Conservation (phyloP, 30 jellyfish, hydroid and myxozoan genomes). For the Turritopsis dohrnii region DNA sequence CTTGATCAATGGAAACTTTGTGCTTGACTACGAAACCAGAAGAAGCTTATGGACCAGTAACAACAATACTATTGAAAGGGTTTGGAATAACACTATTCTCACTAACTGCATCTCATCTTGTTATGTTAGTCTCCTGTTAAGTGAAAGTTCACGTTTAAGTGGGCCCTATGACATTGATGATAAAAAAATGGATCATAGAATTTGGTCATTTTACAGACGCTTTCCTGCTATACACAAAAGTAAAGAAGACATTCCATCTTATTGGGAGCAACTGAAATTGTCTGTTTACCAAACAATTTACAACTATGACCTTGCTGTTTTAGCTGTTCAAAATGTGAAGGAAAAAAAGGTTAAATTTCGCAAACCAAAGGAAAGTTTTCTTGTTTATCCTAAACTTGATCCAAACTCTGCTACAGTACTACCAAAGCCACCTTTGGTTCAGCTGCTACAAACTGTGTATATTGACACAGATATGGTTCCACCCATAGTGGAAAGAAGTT, state of each 20-base stretch:
- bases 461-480: constrained; percentile 48
- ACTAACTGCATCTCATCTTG: constrained; percentile 58
- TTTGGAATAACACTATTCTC: constrained; percentile 54
- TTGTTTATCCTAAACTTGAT: background rate
- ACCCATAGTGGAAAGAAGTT: constrained; percentile 23
- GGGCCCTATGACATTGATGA: background rate
- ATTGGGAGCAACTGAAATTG: constrained; percentile 6
- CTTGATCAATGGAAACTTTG: constrained; percentile 58
- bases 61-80: constrained; percentile 27
- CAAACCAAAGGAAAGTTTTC: constrained; percentile 9
- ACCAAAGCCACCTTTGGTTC: background rate
- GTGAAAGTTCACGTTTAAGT: background rate
- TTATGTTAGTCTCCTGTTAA: constrained; percentile 31
- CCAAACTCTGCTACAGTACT: background rate
- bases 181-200: background rate
- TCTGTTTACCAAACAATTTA: background rate
- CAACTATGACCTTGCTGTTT: background rate
- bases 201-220: constrained; percentile 2
- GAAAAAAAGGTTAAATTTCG: background rate
- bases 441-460: constrained; percentile 21
- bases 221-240: constrained; percentile 17
- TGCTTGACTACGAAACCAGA: constrained; percentile 72
- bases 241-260: background rate
- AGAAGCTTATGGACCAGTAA: constrained; percentile 46
- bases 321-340: background rate